These are phyloP conservation scores for Caenorhabditis sp. DNA, from an alignment of 2,888 invertebrate species.

Conservation along the genomic window DNA sequence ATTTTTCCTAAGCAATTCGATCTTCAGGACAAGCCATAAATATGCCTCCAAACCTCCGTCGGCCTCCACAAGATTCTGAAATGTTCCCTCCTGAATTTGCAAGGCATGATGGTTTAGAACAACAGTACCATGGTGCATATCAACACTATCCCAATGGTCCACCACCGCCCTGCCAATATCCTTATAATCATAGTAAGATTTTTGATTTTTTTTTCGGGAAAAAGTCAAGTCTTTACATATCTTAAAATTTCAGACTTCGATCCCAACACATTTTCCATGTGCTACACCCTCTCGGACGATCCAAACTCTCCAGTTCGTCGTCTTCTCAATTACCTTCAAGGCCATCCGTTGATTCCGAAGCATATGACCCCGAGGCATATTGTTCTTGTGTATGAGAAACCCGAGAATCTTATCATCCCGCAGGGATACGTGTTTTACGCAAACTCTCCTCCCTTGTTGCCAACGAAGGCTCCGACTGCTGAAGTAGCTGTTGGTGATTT, in stretches of 20 bases:
- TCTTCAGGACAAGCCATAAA: neutral
- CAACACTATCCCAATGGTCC: too few relatives aligned
- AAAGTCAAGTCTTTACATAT: neutral
- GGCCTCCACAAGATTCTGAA: conserved; percentile 1
- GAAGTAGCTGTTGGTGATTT: conserved; percentile 27
- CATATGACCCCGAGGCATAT: conserved; percentile 10
- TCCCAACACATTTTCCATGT: conserved; percentile 15
- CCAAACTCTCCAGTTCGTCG: conserved; percentile 8
- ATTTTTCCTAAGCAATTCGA: too few relatives aligned
- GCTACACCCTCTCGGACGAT: conserved; percentile 14
- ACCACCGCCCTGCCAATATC: neutral
- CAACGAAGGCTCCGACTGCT: neutral
- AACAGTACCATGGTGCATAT: too few relatives aligned
- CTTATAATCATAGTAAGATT: neutral
- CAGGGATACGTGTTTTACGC: neutral
- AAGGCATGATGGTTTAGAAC: too few relatives aligned
- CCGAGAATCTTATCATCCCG: neutral
- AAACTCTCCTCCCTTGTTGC: neutral
- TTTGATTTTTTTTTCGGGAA: too few relatives aligned
- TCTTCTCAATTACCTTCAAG: conserved; percentile 2
- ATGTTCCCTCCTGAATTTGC: too few relatives aligned
- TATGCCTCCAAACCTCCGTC: conserved; percentile 19
- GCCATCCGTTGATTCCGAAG: conserved; percentile 12
- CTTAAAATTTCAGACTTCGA: conserved; percentile 22
- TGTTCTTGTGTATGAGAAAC: conserved; percentile 34